Conservation (phyloP, 2,888 invertebrate species). For the Chrysina gloriosa region DNA sequence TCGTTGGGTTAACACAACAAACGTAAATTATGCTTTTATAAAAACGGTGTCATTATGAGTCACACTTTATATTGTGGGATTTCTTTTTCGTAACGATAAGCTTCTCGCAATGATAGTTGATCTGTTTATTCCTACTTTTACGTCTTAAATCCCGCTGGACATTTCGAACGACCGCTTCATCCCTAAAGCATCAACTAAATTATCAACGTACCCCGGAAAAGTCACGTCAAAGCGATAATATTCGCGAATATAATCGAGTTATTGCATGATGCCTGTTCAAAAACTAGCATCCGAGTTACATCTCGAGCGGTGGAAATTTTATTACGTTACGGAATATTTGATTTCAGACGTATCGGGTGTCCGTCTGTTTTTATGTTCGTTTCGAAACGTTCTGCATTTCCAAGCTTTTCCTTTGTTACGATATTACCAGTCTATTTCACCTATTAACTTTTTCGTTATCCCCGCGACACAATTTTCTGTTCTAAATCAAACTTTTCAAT, state of each 20-base stretch:
- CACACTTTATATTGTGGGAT: too few relatives aligned
- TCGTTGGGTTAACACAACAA: too few relatives aligned
- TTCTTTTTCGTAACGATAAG: background rate
- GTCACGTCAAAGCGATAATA: constrained; percentile 1
- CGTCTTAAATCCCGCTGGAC: too few relatives aligned
- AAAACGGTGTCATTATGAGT: too few relatives aligned
- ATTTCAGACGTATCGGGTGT: too few relatives aligned
- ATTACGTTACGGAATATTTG: too few relatives aligned
- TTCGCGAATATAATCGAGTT: constrained; percentile 10
- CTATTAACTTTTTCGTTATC: background rate
- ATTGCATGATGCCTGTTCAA: constrained; percentile 2
- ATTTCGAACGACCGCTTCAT: background rate
- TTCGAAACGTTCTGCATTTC: too few relatives aligned
- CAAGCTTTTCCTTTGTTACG: background rate
- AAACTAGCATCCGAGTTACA: background rate
- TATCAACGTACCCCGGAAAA: background rate
- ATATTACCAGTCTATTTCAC: background rate
- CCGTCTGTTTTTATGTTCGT: too few relatives aligned
- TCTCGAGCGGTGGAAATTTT: constrained; percentile 1
- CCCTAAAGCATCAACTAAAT: background rate
- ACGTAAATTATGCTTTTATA: too few relatives aligned
- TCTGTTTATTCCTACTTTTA: too few relatives aligned
- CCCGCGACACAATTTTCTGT: background rate
- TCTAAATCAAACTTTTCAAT: background rate
- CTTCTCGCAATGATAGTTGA: too few relatives aligned